A percentile compares a stretch with the other conserved stretches of the same genome.
These are phyloP conservation scores for Sarcophaga subvicina DNA, from an alignment of 2,888 invertebrate species.

Conservation along the genomic window DNA sequence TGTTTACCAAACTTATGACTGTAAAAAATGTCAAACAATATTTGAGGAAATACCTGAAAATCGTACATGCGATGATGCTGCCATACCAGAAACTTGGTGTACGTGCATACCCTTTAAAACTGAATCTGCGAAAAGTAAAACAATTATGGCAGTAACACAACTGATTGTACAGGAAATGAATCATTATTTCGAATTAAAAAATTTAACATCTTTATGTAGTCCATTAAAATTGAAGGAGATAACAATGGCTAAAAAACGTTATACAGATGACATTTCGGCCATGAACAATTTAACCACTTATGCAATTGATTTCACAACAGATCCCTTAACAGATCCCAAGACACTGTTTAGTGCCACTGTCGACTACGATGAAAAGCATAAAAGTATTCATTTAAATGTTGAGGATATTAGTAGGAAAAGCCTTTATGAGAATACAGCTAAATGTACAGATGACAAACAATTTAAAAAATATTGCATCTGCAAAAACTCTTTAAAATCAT, in stretches of 20 bases:
- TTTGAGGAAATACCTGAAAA: conserved; percentile 84
- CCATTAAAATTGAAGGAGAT: conserved; percentile 67
- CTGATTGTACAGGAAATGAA: conserved; percentile 73
- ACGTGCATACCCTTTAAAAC: conserved; percentile 85
- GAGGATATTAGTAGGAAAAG: conserved; percentile 74
- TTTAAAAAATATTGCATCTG: conserved; percentile 77
- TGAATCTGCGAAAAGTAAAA: conserved; percentile 36
- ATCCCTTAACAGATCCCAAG: conserved; percentile 53
- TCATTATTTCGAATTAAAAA: conserved; percentile 68
- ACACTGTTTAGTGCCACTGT: conserved; percentile 72
- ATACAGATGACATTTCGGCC: conserved; percentile 13
- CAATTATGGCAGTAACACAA: conserved; percentile 43
- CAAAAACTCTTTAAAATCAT: conserved; percentile 56
- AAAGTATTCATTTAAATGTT: conserved; percentile 69
- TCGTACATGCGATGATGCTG: conserved; percentile 87
- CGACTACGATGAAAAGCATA: conserved; percentile 63
- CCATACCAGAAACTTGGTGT: conserved; percentile 89
- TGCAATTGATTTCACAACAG: conserved; percentile 58
- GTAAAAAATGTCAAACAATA: conserved; percentile 86
- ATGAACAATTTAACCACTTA: conserved; percentile 52
- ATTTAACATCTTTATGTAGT: conserved; percentile 71
- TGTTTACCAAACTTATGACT: conserved; percentile 80
- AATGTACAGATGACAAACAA: conserved; percentile 72
- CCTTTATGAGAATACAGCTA: conserved; percentile 69
- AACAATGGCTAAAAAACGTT: conserved; percentile 45